Evolutionary conservation across 2,113 vertebrate species (phyloP), one percentile per base, ranked within the genome.

Genomic region (Uria lomvia): DNA sequence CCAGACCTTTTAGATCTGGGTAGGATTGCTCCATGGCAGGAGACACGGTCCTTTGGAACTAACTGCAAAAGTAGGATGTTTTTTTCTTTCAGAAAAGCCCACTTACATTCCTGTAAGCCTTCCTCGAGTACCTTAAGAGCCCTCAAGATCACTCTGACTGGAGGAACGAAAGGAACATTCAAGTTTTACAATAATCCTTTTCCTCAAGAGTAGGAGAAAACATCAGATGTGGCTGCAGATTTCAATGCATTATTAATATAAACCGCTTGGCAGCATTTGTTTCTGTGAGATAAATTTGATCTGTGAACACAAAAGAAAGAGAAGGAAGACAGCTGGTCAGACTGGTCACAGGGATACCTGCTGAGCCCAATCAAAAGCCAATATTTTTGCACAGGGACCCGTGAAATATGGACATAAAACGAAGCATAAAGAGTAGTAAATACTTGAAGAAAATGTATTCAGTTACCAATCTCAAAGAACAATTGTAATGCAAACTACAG

Each of bases 241-340:
- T 91, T 77, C 45, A 73, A 75, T 93, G 47, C 34, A 84, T 94
- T 84, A 92, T 84, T 92, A 83, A 72, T 88, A 75, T 22, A 63
- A 86, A 88, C 58, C 45, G 60, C 55, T 86, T 86, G 55, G n/a
- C 58, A 73, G 65, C 23, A 29, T 90, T 89, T 80, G 26, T 71
- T 88, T 93, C 52, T 67, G 38, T 74, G 74, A 91, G 79, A 92
- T 78, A 91, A 95, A 96, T 94, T 70, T 67, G 60, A 94, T 23
- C n/a, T 90, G 73, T 38, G 56, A 70, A 76, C 38, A 92, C 47
- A 90, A 85, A 90, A 53, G 45, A 80, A 63, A 70, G 58, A 42
- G 66, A 86, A 42, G n/a, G 45, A 93, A 95, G 70, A 49, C 96
- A 97, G 67, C 70, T 88, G 87, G 80, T 96, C 91, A 96, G 50